Base-by-base conservation (phyloP, 2,113 vertebrate species). In the Trogon melanurus region DNA sequence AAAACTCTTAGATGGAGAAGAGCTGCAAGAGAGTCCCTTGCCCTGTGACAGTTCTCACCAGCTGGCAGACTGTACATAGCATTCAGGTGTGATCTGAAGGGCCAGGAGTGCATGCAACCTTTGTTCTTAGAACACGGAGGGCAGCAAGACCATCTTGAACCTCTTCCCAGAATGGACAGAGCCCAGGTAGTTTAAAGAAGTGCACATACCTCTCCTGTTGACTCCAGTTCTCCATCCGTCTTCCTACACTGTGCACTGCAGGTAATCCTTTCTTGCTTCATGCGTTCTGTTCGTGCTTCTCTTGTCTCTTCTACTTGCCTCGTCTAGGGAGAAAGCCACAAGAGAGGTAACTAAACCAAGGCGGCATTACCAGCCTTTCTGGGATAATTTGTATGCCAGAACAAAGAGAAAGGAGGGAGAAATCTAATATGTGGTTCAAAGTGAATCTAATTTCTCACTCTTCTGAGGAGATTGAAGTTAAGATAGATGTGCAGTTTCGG, bases 211-310 rank as follows among this genome's bases (percentile, higher is more conserved):
- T 99, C 98, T 91, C 92, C 86, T 50, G 93, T 45, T 48, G 93
- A 60, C 62, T 94, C 64, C 89, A 72, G 19, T 57, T 91, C 69
- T 87, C 34, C 41, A 32, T 79, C 79, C 23, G 2, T 62, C 66
- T 98, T 95, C 64, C 95, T 58, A 8, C 85, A 95, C 80, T 96
- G 97, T 47, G 86, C 69, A 30, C 96, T 93, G 56, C 98, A 97
- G 25, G 97, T 38, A 15, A 12, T 57, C 3, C 82, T 97, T 95
- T 99, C 98, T 50, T 89, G 90, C 92, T 98, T 98, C 54, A 99
- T 66, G 64, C 98, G 98, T 79, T 98, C 97, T 6, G 96, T 72
- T 89, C 96, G 97, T 18, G 96, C 97, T 85, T 96, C 97, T 79
- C 21, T 93, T 16, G 96, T 95, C 97, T 99, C 99, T 26, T 97